Evolutionary conservation across 2,113 vertebrate genomes (phyloP), one percentile per base, ranked within the genome.

Genomic region (Sarotherodon lohbergeri): DNA sequence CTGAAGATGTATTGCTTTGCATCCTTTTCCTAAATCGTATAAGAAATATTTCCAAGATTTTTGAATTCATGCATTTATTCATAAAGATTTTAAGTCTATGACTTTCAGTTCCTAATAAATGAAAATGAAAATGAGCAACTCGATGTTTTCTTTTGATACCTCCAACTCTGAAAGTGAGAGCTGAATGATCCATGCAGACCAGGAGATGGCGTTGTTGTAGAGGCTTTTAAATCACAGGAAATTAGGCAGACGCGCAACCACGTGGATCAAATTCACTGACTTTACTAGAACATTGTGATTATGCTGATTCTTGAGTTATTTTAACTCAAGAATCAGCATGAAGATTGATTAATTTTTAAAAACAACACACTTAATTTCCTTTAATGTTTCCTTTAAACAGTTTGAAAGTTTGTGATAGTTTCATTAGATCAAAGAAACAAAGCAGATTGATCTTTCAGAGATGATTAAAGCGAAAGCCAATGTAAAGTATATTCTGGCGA

Each of bases 131-230:
- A 63, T 63, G 59, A 63, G n/a, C 1, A 66, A 66, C 9, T 36
- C n/a, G 5, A 36, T 36, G 61, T 1, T 66, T 71, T 71, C 12
- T 43, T 1, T 66, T 36, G 32, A 36, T 36, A 32, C 61, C 17
- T 7, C 32, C 61, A 71, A 43, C 3, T 73, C 4, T 19, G 27
- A 32, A 78, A 78, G 9, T 29, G 46, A 19, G 6, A 78, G 27
- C 27, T 50, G 27, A 16, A n/a, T 78, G n/a, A 83, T 83, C 36
- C 29, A 16, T 13, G 0, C 7, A 3, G 16, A 83, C 91, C 94
- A 93, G 59, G 22, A 92, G 94, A 89, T 92, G 94, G 90, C 82
- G 27, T 27, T 80, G 17, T 83, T 7, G 19, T 24, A 85, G 85
- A 89, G 80, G 12, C 59, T 11, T 57, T 82, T 80, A 4, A 55